These are phyloP conservation scores for Alouatta palliata DNA, from an alignment of 2,113 vertebrate genomes.

Conservation along the genomic window DNA sequence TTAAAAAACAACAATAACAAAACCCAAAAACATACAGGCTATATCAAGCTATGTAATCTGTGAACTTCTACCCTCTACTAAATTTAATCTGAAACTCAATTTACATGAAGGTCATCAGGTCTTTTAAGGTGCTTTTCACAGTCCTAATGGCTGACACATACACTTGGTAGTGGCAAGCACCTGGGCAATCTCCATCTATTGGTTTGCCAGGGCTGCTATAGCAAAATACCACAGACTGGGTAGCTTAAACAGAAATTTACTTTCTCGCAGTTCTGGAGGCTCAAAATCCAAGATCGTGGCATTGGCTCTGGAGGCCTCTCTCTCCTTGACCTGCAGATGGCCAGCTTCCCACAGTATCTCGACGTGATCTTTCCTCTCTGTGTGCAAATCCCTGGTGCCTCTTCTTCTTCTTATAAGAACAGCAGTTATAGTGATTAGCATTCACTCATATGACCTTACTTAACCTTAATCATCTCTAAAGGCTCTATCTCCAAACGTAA, in stretches of 20 bases:
- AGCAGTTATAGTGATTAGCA: not conserved
- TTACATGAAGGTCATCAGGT: not conserved
- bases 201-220: not conserved
- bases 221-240: not conserved
- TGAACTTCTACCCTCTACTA: not conserved
- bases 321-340: not conserved
- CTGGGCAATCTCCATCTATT: not conserved
- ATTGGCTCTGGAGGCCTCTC: not conserved
- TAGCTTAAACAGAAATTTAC: not conserved
- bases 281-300: not conserved
- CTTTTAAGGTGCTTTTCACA: not conserved
- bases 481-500: not conserved
- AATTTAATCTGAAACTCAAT: not conserved
- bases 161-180: not conserved
- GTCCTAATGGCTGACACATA: not conserved
- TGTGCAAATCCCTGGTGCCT: not conserved
- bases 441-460: not conserved
- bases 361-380: not conserved
- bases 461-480: not conserved
- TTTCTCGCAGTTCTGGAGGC: not conserved
- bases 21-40: not conserved
- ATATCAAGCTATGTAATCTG: not conserved
- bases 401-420: not conserved
- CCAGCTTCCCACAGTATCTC: too few relatives aligned
- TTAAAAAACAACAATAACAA: not conserved